Evolutionary conservation across 2,888 invertebrate genomes (phyloP).

Genomic region (Tachina grossa): DNA sequence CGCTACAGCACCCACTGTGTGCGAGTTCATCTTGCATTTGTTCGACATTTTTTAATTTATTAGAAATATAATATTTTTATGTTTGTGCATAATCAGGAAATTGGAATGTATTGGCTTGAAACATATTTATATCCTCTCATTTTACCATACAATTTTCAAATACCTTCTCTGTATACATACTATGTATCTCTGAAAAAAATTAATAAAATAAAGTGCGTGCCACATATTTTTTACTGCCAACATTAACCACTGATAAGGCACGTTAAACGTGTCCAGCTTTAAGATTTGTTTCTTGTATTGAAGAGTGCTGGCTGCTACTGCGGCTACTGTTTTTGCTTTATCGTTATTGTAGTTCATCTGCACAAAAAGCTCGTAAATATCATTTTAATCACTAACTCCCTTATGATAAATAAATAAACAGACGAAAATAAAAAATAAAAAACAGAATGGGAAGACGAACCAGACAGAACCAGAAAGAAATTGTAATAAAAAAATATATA

Average conservation of each 20-base stretch:
- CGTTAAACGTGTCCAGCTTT: slow-evolving; percentile 64
- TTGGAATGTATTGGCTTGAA: no score
- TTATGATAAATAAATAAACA: slow-evolving; percentile 47
- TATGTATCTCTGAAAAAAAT: slow-evolving; percentile 3
- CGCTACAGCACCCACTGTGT: no score
- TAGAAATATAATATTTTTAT: no score
- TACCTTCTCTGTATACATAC: neutral
- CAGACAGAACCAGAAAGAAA: neutral
- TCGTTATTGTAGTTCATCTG: slow-evolving; percentile 40
- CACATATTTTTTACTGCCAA: slow-evolving; percentile 37
- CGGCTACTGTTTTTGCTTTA: slow-evolving; percentile 40
- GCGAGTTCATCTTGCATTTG: no score
- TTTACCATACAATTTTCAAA: no score
- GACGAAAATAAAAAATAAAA: neutral
- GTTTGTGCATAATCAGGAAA: no score
- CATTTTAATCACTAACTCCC: slow-evolving; percentile 68
- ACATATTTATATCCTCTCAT: no score
- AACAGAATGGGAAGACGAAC: neutral
- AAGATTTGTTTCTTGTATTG: slow-evolving; percentile 40
- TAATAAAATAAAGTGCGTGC: slow-evolving; percentile 61
- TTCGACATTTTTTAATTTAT: no score
- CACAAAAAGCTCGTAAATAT: slow-evolving; percentile 62
- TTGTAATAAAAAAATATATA: slow-evolving; percentile 1
- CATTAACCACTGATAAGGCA: slow-evolving; percentile 61
- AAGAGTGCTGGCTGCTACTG: slow-evolving; percentile 25